A percentile compares a stretch with the other conserved stretches of the same genome.
phyloP scores from a whole-genome alignment of 2,797 vertebrate species.

The Rousettus madagascariensis region DNA sequence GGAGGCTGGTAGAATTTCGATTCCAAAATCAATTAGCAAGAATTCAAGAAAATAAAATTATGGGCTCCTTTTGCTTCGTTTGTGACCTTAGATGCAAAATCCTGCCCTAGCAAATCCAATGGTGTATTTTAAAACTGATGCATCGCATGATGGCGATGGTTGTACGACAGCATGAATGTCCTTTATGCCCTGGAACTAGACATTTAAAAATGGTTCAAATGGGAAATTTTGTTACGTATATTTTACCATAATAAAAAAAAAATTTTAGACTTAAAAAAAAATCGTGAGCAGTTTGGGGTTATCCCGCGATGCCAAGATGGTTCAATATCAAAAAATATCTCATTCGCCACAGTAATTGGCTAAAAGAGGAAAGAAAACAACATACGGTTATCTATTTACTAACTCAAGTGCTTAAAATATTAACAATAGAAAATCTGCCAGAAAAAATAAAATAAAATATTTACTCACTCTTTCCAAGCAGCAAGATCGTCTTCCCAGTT shows the following conservation, averaged over 20 bases:
- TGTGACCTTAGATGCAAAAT: not conserved
- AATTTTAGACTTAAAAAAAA: not conserved
- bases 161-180: no score
- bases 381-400: not conserved
- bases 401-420: conserved; percentile 31
- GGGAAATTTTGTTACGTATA: not conserved
- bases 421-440: conserved; percentile 50
- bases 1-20: not conserved
- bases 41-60: not conserved
- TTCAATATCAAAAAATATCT: not conserved
- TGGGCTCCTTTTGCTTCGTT: not conserved
- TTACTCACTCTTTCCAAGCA: conserved; percentile 66
- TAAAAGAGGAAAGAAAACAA: not conserved
- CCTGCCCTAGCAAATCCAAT: not conserved
- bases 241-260: not conserved
- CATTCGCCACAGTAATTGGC: not conserved
- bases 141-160: not conserved
- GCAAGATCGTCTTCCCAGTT: conserved; percentile 44
- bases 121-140: not conserved
- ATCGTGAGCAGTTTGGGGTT: not conserved
- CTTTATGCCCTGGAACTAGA: not conserved
- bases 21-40: not conserved
- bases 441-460: conserved; percentile 1
- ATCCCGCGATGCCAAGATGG: conserved; percentile 43
- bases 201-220: not conserved